Evolutionary conservation across 2,888 invertebrate genomes (phyloP).

Genomic region (Ormia ochracea): DNA sequence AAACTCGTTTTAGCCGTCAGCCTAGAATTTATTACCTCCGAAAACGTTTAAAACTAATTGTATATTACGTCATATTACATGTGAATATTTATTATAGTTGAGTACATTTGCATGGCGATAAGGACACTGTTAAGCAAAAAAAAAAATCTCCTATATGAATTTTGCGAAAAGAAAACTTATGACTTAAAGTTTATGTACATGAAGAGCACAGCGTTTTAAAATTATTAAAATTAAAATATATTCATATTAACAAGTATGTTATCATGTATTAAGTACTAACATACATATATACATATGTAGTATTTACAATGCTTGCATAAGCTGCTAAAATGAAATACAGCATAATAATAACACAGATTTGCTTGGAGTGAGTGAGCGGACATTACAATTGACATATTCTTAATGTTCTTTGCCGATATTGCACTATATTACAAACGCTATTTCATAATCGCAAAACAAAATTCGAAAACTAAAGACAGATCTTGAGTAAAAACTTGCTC

Average conservation of each 20-base stretch:
- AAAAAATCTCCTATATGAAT: not conserved
- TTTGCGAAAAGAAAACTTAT: conserved; percentile 24
- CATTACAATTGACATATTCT: too few relatives aligned
- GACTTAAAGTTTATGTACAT: conserved; percentile 32
- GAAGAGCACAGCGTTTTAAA: conserved; percentile 28
- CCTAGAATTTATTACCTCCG: not conserved
- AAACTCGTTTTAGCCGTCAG: not conserved
- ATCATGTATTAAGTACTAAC: too few relatives aligned
- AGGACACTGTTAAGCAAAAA: not conserved
- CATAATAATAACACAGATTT: too few relatives aligned
- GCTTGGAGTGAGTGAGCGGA: too few relatives aligned
- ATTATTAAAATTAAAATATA: conserved; percentile 17
- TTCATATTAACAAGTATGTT: too few relatives aligned
- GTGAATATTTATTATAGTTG: not conserved
- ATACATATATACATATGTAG: not conserved
- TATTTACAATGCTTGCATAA: too few relatives aligned
- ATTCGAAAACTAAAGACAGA: too few relatives aligned
- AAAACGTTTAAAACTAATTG: not conserved
- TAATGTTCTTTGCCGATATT: too few relatives aligned
- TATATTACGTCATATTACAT: not conserved
- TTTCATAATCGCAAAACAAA: too few relatives aligned
- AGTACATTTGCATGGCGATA: not conserved
- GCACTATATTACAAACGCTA: too few relatives aligned
- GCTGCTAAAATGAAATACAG: too few relatives aligned
- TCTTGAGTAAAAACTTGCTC: too few relatives aligned